phyloP scores from a whole-genome alignment of 2,888 invertebrate species.

The Apodemia duryi region DNA sequence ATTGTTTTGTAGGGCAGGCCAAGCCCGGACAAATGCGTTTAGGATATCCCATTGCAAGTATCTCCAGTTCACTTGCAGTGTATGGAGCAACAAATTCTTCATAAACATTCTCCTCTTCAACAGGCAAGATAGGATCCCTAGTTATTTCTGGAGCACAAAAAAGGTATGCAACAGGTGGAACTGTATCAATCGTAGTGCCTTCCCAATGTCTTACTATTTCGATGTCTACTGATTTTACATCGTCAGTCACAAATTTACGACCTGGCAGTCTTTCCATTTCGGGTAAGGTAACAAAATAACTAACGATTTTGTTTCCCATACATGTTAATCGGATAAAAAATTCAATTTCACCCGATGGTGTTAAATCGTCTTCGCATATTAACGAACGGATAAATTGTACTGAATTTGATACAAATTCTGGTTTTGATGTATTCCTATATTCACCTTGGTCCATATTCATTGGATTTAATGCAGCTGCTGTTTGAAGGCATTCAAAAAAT shows the following conservation, averaged over 20 bases:
- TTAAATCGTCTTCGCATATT: constrained; percentile 68
- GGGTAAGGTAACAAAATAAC: constrained; percentile 60
- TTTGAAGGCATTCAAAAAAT: constrained; percentile 58
- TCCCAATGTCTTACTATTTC: constrained; percentile 73
- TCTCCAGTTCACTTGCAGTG: constrained; percentile 59
- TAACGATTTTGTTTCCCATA: constrained; percentile 60
- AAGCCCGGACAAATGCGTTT: constrained; percentile 72
- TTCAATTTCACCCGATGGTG: constrained; percentile 64
- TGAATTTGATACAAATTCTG: constrained; percentile 63
- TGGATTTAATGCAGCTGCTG: constrained; percentile 55
- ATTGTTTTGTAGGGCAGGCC: constrained; percentile 63
- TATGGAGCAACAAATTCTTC: constrained; percentile 67
- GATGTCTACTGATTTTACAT: constrained; percentile 61
- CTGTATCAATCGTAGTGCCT: constrained; percentile 58
- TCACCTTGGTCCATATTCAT: constrained; percentile 62
- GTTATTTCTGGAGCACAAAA: constrained; percentile 67
- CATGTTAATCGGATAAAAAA: constrained; percentile 60
- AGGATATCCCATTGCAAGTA: constrained; percentile 70
- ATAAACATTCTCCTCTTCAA: constrained; percentile 46
- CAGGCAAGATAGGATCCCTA: constrained; percentile 55
- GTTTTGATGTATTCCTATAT: constrained; percentile 54
- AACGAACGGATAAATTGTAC: constrained; percentile 53
- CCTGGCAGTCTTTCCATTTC: constrained; percentile 70
- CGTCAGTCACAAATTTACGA: constrained; percentile 62
- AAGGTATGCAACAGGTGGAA: constrained; percentile 65